Conservation (phyloP, 2,797 vertebrate genomes). For the Netta rufina region DNA sequence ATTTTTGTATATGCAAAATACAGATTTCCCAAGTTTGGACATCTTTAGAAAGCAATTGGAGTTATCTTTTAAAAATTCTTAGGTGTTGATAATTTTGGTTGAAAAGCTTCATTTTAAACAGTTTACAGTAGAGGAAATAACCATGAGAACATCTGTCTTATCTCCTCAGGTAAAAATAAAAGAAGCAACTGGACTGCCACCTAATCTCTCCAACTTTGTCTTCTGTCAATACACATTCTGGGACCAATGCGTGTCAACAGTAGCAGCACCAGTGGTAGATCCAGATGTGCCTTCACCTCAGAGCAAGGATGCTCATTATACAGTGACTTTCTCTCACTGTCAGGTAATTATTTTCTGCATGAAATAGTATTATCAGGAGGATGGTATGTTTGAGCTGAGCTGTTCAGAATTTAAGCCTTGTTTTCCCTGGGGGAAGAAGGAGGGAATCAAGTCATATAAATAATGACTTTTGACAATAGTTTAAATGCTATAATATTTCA, state of each 20-base stretch:
- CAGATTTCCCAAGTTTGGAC: neutral
- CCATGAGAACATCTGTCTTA: neutral
- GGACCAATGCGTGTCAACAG: constrained; percentile 90
- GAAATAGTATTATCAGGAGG: neutral
- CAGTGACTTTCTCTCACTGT: constrained; percentile 92
- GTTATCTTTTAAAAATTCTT: neutral
- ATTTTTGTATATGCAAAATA: neutral
- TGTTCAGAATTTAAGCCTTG: neutral
- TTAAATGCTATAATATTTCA: neutral
- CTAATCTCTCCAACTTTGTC: constrained; percentile 96
- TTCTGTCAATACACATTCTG: constrained; percentile 99
- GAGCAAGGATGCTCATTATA: constrained; percentile 88
- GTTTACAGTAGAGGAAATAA: neutral
- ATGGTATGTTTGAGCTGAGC: neutral
- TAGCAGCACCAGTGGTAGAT: constrained; percentile 94
- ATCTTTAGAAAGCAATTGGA: neutral
- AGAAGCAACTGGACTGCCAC: constrained; percentile 93
- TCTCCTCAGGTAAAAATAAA: constrained; percentile 90
- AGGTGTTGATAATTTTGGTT: neutral
- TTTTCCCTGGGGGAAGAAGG: neutral
- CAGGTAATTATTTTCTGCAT: constrained; percentile 78
- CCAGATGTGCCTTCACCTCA: constrained; percentile 88
- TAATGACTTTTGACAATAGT: neutral
- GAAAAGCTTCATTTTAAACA: neutral
- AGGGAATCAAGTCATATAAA: neutral